These are phyloP conservation scores for Catocala sponsa DNA, from an alignment of 2,888 invertebrate species.

Conservation along the genomic window DNA sequence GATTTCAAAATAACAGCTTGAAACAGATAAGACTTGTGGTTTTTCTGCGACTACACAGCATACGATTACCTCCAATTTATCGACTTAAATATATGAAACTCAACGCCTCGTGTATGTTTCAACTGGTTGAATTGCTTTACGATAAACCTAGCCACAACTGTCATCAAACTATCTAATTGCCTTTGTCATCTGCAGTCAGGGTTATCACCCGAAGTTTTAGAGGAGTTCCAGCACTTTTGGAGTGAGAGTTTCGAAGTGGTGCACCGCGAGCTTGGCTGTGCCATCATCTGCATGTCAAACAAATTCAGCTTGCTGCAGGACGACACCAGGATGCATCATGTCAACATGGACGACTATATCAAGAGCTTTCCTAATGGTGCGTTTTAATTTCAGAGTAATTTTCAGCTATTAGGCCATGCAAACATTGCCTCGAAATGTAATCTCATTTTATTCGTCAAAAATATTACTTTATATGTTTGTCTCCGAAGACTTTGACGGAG, in stretches of 20 bases:
- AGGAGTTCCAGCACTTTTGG: conserved; percentile 84
- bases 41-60: no score
- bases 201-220: conserved; percentile 70
- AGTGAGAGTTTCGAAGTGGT: conserved; percentile 81
- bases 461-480: no score
- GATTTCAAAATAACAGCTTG: no score
- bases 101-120: no score
- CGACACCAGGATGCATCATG: conserved; percentile 78
- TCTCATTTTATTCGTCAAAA: neutral
- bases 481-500: no score
- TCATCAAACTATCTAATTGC: neutral
- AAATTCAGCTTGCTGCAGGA: conserved; percentile 80
- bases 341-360: conserved; percentile 81
- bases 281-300: conserved; percentile 84
- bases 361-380: conserved; percentile 78
- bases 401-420: no score
- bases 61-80: no score
- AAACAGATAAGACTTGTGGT: no score
- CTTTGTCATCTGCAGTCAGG: conserved; percentile 66
- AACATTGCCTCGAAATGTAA: neutral
- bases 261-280: conserved; percentile 82
- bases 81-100: no score
- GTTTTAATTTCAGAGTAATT: neutral
- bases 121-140: no score
- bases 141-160: no score